Conservation (phyloP, 1,140 invertebrate species). For the Drosophila ogumai region DNA sequence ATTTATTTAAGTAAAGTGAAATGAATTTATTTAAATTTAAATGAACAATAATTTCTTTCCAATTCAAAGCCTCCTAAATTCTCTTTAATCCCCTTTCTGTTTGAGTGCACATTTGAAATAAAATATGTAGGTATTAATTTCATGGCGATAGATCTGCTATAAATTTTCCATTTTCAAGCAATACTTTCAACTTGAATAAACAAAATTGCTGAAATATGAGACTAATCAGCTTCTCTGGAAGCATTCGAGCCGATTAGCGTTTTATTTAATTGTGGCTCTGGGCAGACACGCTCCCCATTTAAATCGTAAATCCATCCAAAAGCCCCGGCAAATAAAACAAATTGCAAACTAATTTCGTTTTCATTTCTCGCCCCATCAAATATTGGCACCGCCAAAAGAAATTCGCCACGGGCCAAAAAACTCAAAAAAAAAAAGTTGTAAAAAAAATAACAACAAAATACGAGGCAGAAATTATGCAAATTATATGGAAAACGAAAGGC, state of each 20-base stretch:
- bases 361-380: constrained; percentile 41
- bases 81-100: constrained; percentile 2
- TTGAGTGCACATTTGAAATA: not conserved
- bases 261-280: constrained; percentile 32
- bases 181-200: constrained; percentile 12
- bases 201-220: constrained; percentile 27
- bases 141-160: not conserved
- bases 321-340: constrained; percentile 34
- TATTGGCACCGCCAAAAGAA: constrained; percentile 38
- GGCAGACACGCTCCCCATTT: constrained; percentile 30
- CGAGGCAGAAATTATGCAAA: constrained; percentile 67
- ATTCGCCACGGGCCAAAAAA: constrained; percentile 28
- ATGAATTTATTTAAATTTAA: not conserved
- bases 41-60: not conserved
- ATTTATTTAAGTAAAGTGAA: not conserved
- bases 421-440: not conserved
- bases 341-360: constrained; percentile 55
- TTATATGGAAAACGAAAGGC: constrained; percentile 75
- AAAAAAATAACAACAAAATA: constrained; percentile 1
- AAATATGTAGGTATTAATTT: constrained; percentile 10
- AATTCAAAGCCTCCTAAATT: not conserved
- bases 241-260: constrained; percentile 18
- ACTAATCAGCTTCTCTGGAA: constrained; percentile 28
- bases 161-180: constrained; percentile 3
- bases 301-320: constrained; percentile 7